Evolutionary conservation across 2,797 vertebrate genomes (phyloP).

Genomic region (Neosilurus mollespiculum): DNA sequence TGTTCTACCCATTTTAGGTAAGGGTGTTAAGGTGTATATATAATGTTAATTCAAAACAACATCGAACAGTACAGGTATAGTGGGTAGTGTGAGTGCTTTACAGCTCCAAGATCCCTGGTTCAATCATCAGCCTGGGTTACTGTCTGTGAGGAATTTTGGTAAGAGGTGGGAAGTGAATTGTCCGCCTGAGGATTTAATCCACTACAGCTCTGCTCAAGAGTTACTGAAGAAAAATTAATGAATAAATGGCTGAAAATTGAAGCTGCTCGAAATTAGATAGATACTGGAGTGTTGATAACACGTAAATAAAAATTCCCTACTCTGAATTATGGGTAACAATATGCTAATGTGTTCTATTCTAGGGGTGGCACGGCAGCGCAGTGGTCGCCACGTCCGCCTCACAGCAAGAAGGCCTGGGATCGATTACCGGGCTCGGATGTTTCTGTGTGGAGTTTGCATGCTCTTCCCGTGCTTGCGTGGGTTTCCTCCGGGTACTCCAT

Average conservation of each 20-base stretch:
- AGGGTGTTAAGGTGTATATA: background rate
- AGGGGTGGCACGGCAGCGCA: no score
- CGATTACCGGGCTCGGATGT: no score
- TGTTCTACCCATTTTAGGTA: no score
- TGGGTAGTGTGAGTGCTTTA: background rate
- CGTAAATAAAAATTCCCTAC: background rate
- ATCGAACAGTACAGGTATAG: background rate
- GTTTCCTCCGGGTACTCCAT: no score
- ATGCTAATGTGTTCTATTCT: no score
- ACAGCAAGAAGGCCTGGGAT: no score
- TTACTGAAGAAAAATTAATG: background rate
- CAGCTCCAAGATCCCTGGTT: background rate
- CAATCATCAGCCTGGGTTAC: background rate
- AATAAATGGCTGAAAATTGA: background rate
- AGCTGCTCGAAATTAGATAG: background rate
- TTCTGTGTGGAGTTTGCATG: no score
- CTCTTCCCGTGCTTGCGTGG: no score
- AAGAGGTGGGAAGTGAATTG: background rate
- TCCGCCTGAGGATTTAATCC: no score
- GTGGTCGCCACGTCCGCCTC: no score
- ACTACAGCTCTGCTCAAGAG: background rate
- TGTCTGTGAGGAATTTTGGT: background rate
- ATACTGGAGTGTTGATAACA: background rate
- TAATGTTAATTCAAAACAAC: background rate
- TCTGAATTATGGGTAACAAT: background rate